Evolutionary conservation across 2,113 vertebrate species (phyloP).

Genomic region (Tachysurus fulvidraco): DNA sequence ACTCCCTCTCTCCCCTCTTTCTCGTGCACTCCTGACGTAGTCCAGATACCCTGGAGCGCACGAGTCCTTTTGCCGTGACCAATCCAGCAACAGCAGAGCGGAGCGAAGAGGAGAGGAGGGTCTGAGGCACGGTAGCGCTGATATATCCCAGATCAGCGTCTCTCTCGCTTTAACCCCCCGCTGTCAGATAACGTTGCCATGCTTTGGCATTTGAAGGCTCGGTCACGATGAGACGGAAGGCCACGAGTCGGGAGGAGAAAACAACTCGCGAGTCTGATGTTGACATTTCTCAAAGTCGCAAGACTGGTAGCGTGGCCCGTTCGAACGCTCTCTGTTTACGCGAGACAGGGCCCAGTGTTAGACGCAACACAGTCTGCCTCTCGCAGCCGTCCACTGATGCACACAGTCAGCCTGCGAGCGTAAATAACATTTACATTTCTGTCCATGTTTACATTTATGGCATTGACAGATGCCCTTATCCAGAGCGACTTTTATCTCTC

Average conservation of each 20-base stretch:
- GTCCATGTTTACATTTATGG: not conserved
- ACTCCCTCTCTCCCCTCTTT: constrained; percentile 32
- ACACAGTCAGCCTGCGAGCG: not conserved
- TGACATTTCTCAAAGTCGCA: constrained; percentile 57
- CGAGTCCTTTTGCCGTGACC: constrained; percentile 41
- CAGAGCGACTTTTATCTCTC: too few species aligned
- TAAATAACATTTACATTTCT: not conserved
- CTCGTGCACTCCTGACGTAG: constrained; percentile 46
- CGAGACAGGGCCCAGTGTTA: constrained; percentile 32
- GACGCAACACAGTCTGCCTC: constrained; percentile 28
- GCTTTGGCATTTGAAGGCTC: constrained; percentile 64
- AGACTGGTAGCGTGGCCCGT: constrained; percentile 21
- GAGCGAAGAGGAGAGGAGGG: constrained; percentile 14
- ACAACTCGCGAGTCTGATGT: constrained; percentile 51
- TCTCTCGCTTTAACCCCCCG: constrained; percentile 52
- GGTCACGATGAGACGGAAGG: constrained; percentile 42
- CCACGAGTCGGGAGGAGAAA: constrained; percentile 43
- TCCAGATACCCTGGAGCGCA: constrained; percentile 49
- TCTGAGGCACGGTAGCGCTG: constrained; percentile 31
- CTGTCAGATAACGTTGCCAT: constrained; percentile 55
- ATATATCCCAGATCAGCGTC: constrained; percentile 53
- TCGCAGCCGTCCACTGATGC: constrained; percentile 13
- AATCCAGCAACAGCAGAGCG: constrained; percentile 42
- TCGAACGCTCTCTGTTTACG: constrained; percentile 51
- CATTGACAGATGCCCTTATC: too few species aligned